These are phyloP conservation scores for Actinernus sp. DNA, from an alignment of 92 coral and sea anemone species.

Conservation along the genomic window DNA sequence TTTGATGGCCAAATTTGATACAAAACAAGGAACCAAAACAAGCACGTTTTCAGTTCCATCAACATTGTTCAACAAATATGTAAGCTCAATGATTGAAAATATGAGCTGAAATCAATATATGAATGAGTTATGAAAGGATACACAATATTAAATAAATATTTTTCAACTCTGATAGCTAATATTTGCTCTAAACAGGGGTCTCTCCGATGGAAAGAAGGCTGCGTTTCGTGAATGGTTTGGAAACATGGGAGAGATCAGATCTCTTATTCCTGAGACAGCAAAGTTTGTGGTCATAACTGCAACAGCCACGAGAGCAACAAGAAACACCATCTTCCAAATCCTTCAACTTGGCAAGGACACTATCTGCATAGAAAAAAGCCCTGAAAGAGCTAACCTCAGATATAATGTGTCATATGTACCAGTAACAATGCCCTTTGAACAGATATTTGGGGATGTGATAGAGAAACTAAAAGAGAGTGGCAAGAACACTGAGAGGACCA, in stretches of 20 bases:
- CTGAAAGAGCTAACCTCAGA: background rate
- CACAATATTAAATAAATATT: too few species aligned
- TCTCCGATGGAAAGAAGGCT: background rate
- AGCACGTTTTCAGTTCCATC: too few species aligned
- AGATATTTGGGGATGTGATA: background rate
- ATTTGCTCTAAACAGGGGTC: background rate
- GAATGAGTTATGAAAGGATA: too few species aligned
- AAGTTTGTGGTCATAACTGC: background rate
- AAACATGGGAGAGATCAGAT: background rate
- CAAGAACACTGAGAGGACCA: too few species aligned
- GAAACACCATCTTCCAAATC: background rate
- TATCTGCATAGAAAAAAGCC: background rate
- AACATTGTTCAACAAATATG: too few species aligned
- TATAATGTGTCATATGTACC: background rate
- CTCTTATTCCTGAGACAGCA: background rate
- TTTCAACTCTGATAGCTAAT: background rate
- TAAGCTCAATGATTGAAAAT: too few species aligned
- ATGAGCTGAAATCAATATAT: background rate
- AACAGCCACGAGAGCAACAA: background rate
- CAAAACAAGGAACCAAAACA: too few species aligned
- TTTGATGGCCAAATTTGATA: too few species aligned
- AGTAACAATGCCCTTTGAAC: background rate
- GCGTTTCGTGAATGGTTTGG: background rate
- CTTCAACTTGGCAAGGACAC: background rate
- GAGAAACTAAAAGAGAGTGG: background rate